Evolutionary conservation across 1,140 invertebrate species (phyloP).

Genomic region (Scaptomyza montana): DNA sequence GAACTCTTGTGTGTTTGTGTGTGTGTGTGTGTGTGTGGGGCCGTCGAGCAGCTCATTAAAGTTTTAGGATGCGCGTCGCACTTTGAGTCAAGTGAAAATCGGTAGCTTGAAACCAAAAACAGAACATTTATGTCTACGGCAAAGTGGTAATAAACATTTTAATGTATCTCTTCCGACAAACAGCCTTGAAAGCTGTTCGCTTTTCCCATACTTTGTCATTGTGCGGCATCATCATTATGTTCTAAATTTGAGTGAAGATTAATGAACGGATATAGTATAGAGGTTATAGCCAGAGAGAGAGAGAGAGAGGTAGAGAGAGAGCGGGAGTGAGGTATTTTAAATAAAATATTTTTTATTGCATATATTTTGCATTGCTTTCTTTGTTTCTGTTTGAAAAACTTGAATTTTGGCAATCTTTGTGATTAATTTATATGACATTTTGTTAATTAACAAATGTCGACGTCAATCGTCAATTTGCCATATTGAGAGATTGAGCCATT

Average conservation of each 20-base stretch:
- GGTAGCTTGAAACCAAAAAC: slow-evolving; percentile 51
- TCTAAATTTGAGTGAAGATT: slow-evolving; percentile 2
- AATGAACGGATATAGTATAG: slow-evolving; percentile 11
- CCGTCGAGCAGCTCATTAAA: slow-evolving; percentile 55
- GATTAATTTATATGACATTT: slow-evolving; percentile 44
- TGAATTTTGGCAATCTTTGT: slow-evolving; percentile 39
- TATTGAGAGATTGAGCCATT: slow-evolving; percentile 77
- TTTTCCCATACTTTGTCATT: slow-evolving; percentile 13
- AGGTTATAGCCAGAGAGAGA: background rate
- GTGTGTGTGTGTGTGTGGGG: no score
- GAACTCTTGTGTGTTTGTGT: slow-evolving; percentile 44
- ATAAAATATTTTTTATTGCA: background rate
- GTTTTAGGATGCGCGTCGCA: slow-evolving; percentile 51
- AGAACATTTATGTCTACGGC: slow-evolving; percentile 41
- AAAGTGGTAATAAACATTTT: slow-evolving; percentile 49
- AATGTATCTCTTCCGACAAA: slow-evolving; percentile 1
- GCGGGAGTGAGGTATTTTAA: background rate
- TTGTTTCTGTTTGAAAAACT: background rate
- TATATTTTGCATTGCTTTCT: background rate
- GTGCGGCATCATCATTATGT: slow-evolving; percentile 4
- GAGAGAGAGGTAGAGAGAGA: no score
- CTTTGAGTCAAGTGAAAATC: slow-evolving; percentile 45
- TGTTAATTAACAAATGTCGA: slow-evolving; percentile 53
- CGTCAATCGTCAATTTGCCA: slow-evolving; percentile 46
- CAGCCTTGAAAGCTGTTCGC: slow-evolving; percentile 4